phyloP scores from a whole-genome alignment of 2,797 vertebrate species.

The Crenuchus spilurus region DNA sequence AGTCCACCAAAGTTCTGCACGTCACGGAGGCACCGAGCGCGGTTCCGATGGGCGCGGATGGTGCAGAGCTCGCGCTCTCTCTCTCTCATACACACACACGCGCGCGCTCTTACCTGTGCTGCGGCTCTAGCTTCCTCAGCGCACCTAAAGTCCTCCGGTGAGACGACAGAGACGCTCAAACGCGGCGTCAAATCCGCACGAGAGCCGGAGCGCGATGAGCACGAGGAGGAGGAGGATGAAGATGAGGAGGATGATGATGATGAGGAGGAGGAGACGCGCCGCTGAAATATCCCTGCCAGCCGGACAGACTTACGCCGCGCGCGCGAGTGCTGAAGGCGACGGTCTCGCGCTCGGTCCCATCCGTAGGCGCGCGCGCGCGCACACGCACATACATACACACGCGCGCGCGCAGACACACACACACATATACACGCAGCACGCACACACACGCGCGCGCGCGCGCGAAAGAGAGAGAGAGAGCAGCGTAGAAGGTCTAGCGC shows the following conservation, averaged over 20 bases:
- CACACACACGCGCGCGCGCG: background rate
- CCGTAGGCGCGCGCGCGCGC: slow-evolving; percentile 8
- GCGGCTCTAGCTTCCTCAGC: slow-evolving; percentile 75
- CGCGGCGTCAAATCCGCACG: background rate
- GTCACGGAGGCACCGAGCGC: background rate
- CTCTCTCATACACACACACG: slow-evolving; percentile 66
- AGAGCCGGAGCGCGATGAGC: too few species aligned
- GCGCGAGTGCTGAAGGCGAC: slow-evolving; percentile 68
- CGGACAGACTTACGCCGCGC: slow-evolving; percentile 60
- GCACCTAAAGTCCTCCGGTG: background rate
- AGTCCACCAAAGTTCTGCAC: too few species aligned
- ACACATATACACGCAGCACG: background rate
- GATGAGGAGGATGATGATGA: background rate
- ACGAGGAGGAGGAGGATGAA: background rate
- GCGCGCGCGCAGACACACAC: slow-evolving; percentile 1
- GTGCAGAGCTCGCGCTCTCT: slow-evolving; percentile 68
- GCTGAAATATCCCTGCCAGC: background rate
- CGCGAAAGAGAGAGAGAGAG: background rate
- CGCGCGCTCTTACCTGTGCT: slow-evolving; percentile 85
- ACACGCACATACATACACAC: background rate
- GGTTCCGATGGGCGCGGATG: slow-evolving; percentile 62
- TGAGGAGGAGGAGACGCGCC: slow-evolving; percentile 28
- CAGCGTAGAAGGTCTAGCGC: background rate
- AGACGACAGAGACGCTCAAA: too few species aligned
- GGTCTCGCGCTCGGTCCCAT: slow-evolving; percentile 67